These are phyloP conservation scores for Volucella zonaria DNA, from an alignment of 2,888 invertebrate genomes.

Conservation along the genomic window DNA sequence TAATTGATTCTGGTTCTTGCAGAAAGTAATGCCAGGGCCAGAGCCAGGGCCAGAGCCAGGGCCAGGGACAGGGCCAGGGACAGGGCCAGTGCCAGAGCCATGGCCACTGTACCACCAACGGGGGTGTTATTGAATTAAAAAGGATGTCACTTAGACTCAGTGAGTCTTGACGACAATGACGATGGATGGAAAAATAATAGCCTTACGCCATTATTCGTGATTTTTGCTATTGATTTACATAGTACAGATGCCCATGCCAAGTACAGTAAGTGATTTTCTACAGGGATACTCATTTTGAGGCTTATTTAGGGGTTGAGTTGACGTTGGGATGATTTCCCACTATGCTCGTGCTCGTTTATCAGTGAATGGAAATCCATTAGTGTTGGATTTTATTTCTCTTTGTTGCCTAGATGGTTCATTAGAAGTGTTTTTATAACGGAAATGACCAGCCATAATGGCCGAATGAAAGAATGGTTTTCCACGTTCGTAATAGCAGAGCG, in stretches of 20 bases:
- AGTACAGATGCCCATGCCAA: background rate
- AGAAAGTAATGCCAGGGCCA: background rate
- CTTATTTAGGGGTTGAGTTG: background rate
- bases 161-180: background rate
- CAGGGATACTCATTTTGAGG: background rate
- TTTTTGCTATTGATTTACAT: conserved; percentile 64
- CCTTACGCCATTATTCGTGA: conserved; percentile 41
- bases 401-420: conserved; percentile 53
- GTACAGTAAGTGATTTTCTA: conserved; percentile 14
- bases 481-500: conserved; percentile 25
- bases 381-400: conserved; percentile 47
- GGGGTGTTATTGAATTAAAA: conserved; percentile 62
- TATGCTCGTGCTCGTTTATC: conserved; percentile 37
- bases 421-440: conserved; percentile 38
- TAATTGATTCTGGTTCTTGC: conserved; percentile 50
- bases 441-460: conserved; percentile 41
- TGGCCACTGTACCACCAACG: conserved; percentile 1
- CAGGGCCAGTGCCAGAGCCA: background rate
- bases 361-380: conserved; percentile 69
- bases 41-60: background rate
- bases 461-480: conserved; percentile 7
- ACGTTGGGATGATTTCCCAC: conserved; percentile 24
- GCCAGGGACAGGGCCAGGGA: background rate
- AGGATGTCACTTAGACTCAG: conserved; percentile 49
- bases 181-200: conserved; percentile 52